Evolutionary conservation across 2,888 invertebrate species (phyloP).

Genomic region (Latheticus oryzae): DNA sequence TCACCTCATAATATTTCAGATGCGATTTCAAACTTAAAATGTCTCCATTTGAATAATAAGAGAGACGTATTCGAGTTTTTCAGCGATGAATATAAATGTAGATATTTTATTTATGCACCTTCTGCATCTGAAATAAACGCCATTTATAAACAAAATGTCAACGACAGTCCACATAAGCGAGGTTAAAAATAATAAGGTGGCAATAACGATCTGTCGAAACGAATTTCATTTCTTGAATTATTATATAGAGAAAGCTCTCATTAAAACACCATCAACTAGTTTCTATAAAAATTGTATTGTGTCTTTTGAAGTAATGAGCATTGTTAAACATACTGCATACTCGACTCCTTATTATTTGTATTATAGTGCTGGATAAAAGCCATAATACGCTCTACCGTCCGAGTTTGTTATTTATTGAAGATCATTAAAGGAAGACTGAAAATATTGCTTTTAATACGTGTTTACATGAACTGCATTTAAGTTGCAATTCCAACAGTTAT

Average conservation of each 20-base stretch:
- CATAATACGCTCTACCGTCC: conserved; percentile 32
- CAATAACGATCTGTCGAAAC: background rate
- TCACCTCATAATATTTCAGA: conserved; percentile 43
- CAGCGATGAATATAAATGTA: conserved; percentile 45
- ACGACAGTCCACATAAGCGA: conserved; percentile 13
- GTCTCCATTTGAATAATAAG: conserved; percentile 45
- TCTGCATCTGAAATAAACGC: conserved; percentile 24
- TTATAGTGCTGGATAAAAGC: conserved; percentile 18
- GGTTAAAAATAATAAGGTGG: conserved; percentile 5
- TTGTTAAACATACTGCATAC: conserved; percentile 32
- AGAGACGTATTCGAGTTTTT: conserved; percentile 36
- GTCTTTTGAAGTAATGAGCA: conserved; percentile 20
- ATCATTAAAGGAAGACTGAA: conserved; percentile 51
- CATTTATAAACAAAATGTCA: conserved; percentile 41
- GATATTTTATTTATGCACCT: conserved; percentile 42
- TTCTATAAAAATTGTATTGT: conserved; percentile 18
- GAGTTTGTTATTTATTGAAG: conserved; percentile 49
- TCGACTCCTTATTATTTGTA: conserved; percentile 28
- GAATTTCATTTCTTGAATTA: conserved; percentile 5
- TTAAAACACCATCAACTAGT: conserved; percentile 37
- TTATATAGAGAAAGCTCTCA: conserved; percentile 13
- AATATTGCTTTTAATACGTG: conserved; percentile 55
- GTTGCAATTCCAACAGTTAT: conserved; percentile 48
- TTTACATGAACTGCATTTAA: conserved; percentile 52
- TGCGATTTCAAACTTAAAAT: conserved; percentile 43